Evolutionary conservation across 2,888 invertebrate genomes (phyloP).

Genomic region (Rotaria macrura): DNA sequence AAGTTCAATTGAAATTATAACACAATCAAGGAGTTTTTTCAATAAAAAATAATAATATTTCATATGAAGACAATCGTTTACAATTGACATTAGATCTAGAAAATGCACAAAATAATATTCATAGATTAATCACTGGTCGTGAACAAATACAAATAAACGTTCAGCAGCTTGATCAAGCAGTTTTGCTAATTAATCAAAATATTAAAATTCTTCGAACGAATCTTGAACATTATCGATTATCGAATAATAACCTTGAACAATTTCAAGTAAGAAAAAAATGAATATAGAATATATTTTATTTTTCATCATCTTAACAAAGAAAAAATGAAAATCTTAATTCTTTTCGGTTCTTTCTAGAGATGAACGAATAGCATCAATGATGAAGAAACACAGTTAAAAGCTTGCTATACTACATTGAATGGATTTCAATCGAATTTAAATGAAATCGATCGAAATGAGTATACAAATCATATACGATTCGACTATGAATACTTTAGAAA

Average conservation of each 20-base stretch:
- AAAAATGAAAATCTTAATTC: no score
- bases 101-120: background rate
- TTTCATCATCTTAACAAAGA: no score
- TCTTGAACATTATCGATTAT: background rate
- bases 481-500: background rate
- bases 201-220: background rate
- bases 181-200: background rate
- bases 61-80: background rate
- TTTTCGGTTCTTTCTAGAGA: background rate
- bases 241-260: background rate
- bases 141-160: background rate
- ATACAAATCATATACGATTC: background rate
- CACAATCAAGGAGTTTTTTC: background rate
- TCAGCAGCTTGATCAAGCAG: background rate
- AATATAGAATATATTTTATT: no score
- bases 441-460: constrained; percentile 11
- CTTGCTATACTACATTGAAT: background rate
- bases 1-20: background rate
- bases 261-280: background rate
- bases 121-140: background rate
- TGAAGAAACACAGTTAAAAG: background rate
- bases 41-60: background rate
- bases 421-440: background rate
- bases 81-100: background rate
- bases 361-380: background rate